phyloP scores from a whole-genome alignment of 2,888 invertebrate genomes.

The Cancer borealis region DNA sequence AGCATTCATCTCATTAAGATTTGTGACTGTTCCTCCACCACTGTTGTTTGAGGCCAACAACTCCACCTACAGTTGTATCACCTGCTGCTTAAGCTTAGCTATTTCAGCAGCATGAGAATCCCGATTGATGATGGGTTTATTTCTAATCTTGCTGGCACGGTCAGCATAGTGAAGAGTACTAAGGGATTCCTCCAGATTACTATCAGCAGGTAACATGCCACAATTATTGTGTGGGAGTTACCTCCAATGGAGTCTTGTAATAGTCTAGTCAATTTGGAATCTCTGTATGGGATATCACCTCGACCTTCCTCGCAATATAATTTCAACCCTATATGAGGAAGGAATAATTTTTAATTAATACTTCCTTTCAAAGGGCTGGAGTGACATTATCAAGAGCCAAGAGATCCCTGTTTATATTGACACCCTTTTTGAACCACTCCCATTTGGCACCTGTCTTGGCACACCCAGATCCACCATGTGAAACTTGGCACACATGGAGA shows the following conservation, averaged over 20 bases:
- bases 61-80: conserved; percentile 80
- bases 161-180: conserved; percentile 95
- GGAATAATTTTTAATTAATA: too few relatives aligned
- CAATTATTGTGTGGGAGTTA: conserved; percentile 95
- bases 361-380: conserved; percentile 90
- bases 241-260: conserved; percentile 97
- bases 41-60: conserved; percentile 65
- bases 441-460: conserved; percentile 94
- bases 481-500: conserved; percentile 90
- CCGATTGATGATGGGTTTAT: conserved; percentile 92
- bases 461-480: conserved; percentile 93
- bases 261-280: conserved; percentile 93
- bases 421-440: conserved; percentile 91
- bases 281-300: conserved; percentile 91
- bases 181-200: conserved; percentile 89
- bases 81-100: conserved; percentile 86
- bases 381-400: conserved; percentile 96
- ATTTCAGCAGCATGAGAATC: conserved; percentile 91
- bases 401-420: conserved; percentile 94
- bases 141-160: conserved; percentile 91
- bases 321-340: background rate
- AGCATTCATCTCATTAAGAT: conserved; percentile 55
- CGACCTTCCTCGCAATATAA: conserved; percentile 79
- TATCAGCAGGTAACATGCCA: conserved; percentile 94
- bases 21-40: background rate